Base-by-base conservation (phyloP, 1,140 invertebrate species). In the Lordiphosa mommai region DNA sequence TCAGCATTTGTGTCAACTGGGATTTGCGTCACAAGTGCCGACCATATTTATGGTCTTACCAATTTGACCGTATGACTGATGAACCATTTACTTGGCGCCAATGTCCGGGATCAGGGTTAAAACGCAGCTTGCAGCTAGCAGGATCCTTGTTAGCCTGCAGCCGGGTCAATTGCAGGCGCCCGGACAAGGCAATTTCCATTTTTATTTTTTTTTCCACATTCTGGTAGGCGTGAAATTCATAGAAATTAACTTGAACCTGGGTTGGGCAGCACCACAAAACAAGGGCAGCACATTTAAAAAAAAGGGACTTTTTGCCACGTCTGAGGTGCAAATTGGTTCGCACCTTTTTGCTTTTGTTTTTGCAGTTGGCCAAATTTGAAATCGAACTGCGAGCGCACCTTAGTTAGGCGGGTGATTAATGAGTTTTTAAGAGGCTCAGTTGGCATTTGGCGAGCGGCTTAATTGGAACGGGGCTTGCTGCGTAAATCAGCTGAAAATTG, bases 331-430 rank as follows among this genome's bases (percentile, higher is more conserved):
- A 84, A 84, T 84, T 84, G 77, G 77, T 84, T 84, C 77, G 72
- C 77, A 84, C 77, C 77, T 84, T 84, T 76, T 9, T 41, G 27
- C 37, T 67, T 58, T 33, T 6, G 2, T 10, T 38, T 49, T 46
- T 46, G 41, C 32, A 7, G 23, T 51, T 65, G 16, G 76, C 76
- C 77, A 84, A 65, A 84, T 84, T 84, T 84, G 77, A 84, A 85
- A 84, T 84, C 72, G 77, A 82, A 84, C 77, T 72, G 74, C 56
- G 61, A 46, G 32, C 40, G 52, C 41, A 48, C 44, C 72, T 70
- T 72, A 84, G 84, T 87, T 87, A 87, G 77, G 70, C 65, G 84
- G 63, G 84, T 87, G 84, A 87, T 87, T 84, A 87, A 87, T 87
- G 84, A 84, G 70, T 87, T 84, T 87, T 87, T 86, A 86, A 86